These are phyloP conservation scores for Pyrrhia umbra DNA, from an alignment of 2,888 invertebrate species.

Conservation along the genomic window DNA sequence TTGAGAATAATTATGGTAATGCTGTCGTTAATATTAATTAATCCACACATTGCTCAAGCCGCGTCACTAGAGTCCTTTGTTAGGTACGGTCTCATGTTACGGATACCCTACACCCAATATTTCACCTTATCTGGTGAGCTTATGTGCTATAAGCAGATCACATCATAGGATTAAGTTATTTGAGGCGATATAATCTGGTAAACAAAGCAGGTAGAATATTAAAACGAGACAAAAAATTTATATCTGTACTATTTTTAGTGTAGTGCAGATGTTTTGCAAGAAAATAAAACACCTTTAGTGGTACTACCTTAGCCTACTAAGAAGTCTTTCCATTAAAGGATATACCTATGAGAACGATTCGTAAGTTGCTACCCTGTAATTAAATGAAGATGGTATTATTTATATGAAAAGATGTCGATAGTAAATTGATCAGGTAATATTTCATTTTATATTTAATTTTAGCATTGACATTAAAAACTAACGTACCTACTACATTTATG, in stretches of 20 bases:
- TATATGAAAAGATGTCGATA: background rate
- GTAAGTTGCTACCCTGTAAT: background rate
- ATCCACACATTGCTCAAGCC: constrained; percentile 61
- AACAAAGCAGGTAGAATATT: constrained; percentile 29
- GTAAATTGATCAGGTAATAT: too few relatives aligned
- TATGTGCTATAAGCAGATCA: constrained; percentile 63
- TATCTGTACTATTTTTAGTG: constrained; percentile 7
- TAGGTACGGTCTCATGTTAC: constrained; percentile 70
- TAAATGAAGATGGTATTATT: background rate
- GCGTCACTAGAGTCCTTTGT: constrained; percentile 66
- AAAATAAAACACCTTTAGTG: constrained; percentile 25
- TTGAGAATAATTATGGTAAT: constrained; percentile 41
- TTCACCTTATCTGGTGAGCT: constrained; percentile 68
- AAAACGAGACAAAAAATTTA: constrained; percentile 12
- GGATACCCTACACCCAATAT: constrained; percentile 71
- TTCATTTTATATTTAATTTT: background rate
- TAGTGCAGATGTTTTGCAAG: constrained; percentile 10
- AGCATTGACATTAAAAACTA: too few relatives aligned
- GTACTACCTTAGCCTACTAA: constrained; percentile 3
- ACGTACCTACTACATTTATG: too few relatives aligned
- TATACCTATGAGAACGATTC: constrained; percentile 8
- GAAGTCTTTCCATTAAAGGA: background rate
- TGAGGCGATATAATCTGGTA: constrained; percentile 59
- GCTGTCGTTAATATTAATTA: constrained; percentile 60
- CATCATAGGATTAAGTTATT: constrained; percentile 66